phyloP scores from a whole-genome alignment of 2,113 vertebrate species.

The Phylloscopus trochilus region DNA sequence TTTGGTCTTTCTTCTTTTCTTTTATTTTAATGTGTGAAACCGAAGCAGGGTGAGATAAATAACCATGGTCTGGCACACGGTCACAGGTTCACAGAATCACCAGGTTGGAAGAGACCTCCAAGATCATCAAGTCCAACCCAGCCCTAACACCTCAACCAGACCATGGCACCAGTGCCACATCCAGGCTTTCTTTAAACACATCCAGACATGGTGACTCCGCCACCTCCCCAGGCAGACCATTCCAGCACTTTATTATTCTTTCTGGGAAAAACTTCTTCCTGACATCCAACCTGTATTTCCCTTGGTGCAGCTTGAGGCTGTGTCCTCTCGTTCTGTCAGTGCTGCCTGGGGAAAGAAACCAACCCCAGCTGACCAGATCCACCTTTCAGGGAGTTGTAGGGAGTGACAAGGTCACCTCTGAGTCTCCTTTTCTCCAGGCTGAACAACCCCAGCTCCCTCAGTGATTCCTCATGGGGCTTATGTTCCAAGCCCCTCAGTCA shows the following conservation, averaged over 20 bases:
- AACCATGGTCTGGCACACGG: background rate
- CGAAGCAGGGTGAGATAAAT: background rate
- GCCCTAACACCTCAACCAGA: background rate
- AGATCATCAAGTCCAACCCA: background rate
- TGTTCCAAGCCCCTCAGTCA: background rate
- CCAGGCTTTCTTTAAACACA: background rate
- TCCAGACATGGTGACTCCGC: background rate
- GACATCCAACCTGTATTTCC: background rate
- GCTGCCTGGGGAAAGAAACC: background rate
- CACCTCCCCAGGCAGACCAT: background rate
- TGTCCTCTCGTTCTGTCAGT: background rate
- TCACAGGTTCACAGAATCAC: background rate
- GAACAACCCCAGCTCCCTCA: background rate
- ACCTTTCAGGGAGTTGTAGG: background rate
- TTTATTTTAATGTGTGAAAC: background rate
- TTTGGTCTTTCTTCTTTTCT: background rate
- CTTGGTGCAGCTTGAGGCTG: background rate
- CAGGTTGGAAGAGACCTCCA: background rate
- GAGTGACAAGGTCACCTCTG: background rate
- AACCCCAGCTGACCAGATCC: background rate
- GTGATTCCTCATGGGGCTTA: fast-evolving
- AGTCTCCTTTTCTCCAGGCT: background rate
- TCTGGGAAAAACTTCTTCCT: background rate
- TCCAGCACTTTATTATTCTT: background rate
- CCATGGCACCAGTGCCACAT: background rate